phyloP scores from a whole-genome alignment of 2,888 invertebrate species.

The Plemyria rubiginata region DNA sequence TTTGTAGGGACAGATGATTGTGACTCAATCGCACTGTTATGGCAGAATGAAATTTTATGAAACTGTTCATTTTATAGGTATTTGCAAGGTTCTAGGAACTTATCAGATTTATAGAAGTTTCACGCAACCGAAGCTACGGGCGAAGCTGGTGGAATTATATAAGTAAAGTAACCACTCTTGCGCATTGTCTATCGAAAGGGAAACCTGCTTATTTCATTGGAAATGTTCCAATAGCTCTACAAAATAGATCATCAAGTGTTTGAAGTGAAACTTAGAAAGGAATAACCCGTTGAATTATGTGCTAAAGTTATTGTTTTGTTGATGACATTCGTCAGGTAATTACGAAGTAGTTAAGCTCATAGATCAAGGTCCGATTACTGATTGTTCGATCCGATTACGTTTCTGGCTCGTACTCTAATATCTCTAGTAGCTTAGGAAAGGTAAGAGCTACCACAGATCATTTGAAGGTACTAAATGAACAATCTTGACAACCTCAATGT shows the following conservation, averaged over 20 bases:
- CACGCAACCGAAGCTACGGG: background rate
- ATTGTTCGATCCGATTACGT: background rate
- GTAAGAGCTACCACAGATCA: too few relatives aligned
- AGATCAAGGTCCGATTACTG: background rate
- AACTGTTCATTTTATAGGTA: too few relatives aligned
- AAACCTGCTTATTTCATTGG: slow-evolving; percentile 42
- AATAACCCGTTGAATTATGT: slow-evolving; percentile 26
- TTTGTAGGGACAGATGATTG: background rate
- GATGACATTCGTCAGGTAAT: slow-evolving; percentile 25
- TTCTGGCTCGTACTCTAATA: too few relatives aligned
- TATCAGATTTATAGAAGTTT: background rate
- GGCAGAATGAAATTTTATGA: too few relatives aligned
- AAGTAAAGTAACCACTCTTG: slow-evolving; percentile 6
- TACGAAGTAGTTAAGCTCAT: background rate
- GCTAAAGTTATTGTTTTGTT: slow-evolving; percentile 17
- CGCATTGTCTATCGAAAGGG: slow-evolving; percentile 35
- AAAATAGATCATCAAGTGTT: slow-evolving; percentile 29
- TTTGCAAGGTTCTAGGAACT: too few relatives aligned
- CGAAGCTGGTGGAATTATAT: background rate
- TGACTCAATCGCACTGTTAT: too few relatives aligned
- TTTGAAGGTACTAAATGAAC: too few relatives aligned
- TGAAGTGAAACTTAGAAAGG: slow-evolving; percentile 45
- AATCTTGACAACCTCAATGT: too few relatives aligned
- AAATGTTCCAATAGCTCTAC: slow-evolving; percentile 38
- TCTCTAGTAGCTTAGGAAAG: too few relatives aligned